Conservation (phyloP, 1,140 invertebrate genomes). For the Mactra quadrangularis region DNA sequence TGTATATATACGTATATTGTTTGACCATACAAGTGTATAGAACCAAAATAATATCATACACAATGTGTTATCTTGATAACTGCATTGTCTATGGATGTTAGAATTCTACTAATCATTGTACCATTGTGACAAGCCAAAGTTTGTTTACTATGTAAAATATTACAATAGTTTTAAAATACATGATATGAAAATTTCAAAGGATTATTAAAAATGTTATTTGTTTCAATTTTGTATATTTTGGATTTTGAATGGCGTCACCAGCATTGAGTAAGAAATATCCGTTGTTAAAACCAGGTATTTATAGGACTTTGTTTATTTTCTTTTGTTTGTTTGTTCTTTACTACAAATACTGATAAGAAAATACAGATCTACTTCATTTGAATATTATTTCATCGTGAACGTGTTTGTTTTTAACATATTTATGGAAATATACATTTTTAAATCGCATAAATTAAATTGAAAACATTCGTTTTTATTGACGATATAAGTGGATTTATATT, state of each 20-base stretch:
- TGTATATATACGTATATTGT: no score
- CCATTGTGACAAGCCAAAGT: background rate
- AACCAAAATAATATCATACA: no score
- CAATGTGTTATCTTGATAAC: no score
- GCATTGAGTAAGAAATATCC: constrained; percentile 25
- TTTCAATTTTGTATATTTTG: background rate
- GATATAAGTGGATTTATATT: no score
- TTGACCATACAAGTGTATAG: no score
- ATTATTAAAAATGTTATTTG: constrained; percentile 22
- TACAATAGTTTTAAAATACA: constrained; percentile 11
- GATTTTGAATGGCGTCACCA: constrained; percentile 30
- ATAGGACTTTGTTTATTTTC: background rate
- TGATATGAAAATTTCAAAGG: constrained; percentile 36
- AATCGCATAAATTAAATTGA: no score
- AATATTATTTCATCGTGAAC: background rate
- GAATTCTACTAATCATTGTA: no score
- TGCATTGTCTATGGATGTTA: no score
- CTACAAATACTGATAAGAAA: no score
- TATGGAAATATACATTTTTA: no score
- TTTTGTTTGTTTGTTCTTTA: background rate
- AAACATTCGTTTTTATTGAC: no score
- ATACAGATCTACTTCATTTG: background rate
- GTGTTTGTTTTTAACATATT: background rate
- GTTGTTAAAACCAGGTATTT: constrained; percentile 30
- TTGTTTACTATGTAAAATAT: constrained; percentile 34